Percentiles rank a stretch among this genome's conserved stretches.
These are phyloP conservation scores for Diadophis punctatus DNA, from an alignment of 2,113 vertebrate species.

Conservation along the genomic window DNA sequence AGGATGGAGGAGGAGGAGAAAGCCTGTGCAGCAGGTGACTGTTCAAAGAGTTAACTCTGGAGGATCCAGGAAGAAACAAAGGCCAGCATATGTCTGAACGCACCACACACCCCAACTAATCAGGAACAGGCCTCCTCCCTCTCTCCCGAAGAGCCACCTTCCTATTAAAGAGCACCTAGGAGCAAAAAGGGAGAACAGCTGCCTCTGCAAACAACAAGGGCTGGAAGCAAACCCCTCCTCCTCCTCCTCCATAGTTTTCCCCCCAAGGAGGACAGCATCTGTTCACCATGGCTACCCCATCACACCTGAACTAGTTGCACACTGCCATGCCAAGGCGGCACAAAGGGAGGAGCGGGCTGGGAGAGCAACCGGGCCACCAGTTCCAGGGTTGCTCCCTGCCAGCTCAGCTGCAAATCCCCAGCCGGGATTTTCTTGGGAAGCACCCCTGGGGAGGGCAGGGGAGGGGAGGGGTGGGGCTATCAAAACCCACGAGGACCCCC, in stretches of 20 bases:
- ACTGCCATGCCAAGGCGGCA: neutral
- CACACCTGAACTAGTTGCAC: neutral
- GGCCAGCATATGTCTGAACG: conserved; percentile 3
- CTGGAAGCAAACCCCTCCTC: neutral
- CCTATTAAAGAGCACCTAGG: neutral
- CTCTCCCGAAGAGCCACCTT: neutral
- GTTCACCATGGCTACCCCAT: conserved; percentile 13
- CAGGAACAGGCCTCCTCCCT: neutral
- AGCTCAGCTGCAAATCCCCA: neutral
- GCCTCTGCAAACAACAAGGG: neutral
- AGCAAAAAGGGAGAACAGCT: neutral
- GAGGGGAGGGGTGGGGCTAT: neutral
- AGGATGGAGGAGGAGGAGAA: neutral
- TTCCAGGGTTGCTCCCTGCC: neutral
- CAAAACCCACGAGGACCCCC: neutral
- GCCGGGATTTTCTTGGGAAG: neutral
- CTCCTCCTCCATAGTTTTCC: neutral
- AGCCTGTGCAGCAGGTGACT: neutral
- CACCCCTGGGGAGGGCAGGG: rapidly evolving
- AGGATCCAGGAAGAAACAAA: conserved; percentile 17
- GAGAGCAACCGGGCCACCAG: neutral
- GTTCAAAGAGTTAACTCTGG: neutral
- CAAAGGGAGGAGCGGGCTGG: neutral
- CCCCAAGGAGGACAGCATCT: neutral
- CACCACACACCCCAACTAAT: neutral